Evolutionary conservation across 2,113 vertebrate genomes (phyloP).

Genomic region (Otus sunia): DNA sequence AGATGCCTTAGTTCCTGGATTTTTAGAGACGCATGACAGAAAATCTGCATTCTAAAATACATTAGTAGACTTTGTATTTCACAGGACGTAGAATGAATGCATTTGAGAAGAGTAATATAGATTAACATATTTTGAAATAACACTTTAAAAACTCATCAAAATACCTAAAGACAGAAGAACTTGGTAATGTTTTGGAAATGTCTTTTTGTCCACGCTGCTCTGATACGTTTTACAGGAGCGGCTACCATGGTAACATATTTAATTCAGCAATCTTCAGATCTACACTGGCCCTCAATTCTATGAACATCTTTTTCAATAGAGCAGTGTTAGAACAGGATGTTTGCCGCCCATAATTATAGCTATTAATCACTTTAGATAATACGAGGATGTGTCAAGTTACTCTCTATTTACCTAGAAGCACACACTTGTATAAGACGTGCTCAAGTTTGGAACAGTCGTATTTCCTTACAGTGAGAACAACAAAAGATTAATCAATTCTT

Average conservation of each 20-base stretch:
- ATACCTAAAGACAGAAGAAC: background rate
- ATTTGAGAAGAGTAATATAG: background rate
- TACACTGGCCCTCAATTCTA: background rate
- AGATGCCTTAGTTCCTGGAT: background rate
- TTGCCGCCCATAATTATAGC: background rate
- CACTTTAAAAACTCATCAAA: background rate
- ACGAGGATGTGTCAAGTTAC: background rate
- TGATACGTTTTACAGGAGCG: background rate
- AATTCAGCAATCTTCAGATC: background rate
- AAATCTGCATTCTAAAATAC: background rate
- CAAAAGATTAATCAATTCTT: background rate
- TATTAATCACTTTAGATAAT: constrained; percentile 18
- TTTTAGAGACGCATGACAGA: background rate
- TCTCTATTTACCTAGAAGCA: background rate
- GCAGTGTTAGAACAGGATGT: background rate
- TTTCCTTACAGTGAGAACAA: background rate
- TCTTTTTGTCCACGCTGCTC: background rate
- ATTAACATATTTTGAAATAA: background rate
- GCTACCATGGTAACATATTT: background rate
- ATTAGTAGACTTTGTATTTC: background rate
- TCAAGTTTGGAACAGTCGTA: background rate
- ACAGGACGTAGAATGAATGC: background rate
- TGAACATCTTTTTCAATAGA: background rate
- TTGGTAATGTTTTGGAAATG: background rate
- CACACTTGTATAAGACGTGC: background rate